A percentile compares a stretch with the other conserved stretches of the same genome.
These are phyloP conservation scores for Drosophila leonis DNA, from an alignment of 2,888 invertebrate species.

Conservation along the genomic window DNA sequence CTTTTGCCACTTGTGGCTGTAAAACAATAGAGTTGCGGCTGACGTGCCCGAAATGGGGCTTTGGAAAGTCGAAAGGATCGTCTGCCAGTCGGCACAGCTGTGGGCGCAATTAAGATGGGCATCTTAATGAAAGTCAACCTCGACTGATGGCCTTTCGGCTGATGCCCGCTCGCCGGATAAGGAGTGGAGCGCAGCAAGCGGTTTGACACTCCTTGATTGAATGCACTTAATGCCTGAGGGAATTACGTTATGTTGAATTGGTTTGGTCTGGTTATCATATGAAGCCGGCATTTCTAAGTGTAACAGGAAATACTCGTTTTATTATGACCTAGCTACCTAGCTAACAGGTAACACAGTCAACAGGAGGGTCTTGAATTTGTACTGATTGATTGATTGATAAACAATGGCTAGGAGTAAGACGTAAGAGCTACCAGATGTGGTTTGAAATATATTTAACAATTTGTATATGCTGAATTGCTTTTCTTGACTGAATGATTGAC, in stretches of 20 bases:
- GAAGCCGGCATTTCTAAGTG: conserved; percentile 3
- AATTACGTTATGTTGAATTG: background rate
- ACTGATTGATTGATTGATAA: conserved; percentile 2
- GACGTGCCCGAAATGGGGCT: conserved; percentile 52
- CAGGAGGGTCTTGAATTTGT: background rate
- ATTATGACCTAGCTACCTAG: background rate
- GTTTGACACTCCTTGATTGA: conserved; percentile 29
- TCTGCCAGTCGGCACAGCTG: conserved; percentile 43
- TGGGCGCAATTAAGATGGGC: conserved; percentile 68
- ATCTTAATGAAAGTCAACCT: conserved; percentile 57
- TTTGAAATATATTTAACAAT: background rate
- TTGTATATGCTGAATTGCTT: background rate
- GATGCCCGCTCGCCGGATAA: conserved; percentile 28
- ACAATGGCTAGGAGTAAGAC: background rate
- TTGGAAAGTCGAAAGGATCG: conserved; percentile 53
- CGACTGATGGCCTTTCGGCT: conserved; percentile 21
- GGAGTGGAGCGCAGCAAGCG: conserved; percentile 11
- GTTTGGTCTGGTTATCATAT: background rate
- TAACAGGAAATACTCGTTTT: conserved; percentile 10
- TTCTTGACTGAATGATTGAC: background rate
- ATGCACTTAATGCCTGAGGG: conserved; percentile 9
- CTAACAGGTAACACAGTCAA: background rate
- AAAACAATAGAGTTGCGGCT: conserved; percentile 46
- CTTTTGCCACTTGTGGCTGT: background rate
- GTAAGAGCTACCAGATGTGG: background rate